Base-by-base conservation (phyloP, 2,113 vertebrate species). In the Machaerirhynchus nigripectus region DNA sequence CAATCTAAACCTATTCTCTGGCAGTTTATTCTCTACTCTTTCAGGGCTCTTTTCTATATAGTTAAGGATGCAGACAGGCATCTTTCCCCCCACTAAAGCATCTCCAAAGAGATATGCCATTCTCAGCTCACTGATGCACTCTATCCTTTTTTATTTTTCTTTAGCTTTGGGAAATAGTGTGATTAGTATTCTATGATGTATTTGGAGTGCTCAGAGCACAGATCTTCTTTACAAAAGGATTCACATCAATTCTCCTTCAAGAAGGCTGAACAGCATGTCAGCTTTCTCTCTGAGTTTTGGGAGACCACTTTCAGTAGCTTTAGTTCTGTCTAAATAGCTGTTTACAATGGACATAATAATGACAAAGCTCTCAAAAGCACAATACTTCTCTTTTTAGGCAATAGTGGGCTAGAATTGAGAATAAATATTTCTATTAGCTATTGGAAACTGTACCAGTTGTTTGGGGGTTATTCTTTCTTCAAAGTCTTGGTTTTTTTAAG, bases 201-300 rank as follows among this genome's bases (percentile, higher is more conserved):
- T 90, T 80, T 81, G 70, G 92, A 95, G 79, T 88, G 82, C 79
- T 91, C 92, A 94, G 90, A 94, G 85, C 85, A 85, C 67, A 78
- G 82, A 96, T 93, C 84, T 94, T 65, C 84, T 94, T 78, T 75
- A 93, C 92, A 93, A 96, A 96, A 95, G 92, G 83, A 90, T 86
- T 88, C 88, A 86, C 90, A 94, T 94, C 81, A 91, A 82, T 96
- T 94, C 91, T 93, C 83, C 65, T 82, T 84, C 93, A 89, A 84
- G 92, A 80, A 88, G 92, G 76, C 84, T 94, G 83, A 96, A 69
- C 78, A 96, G 84, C 90, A 84, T 78, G 79, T 90, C 85, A 90
- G 60, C 65, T 93, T 52, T 71, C 68, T 96, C 76, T 60, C 5
- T 39, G 85, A 94, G 92, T 79, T 96, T 92, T 86, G 93, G 93